Evolutionary conservation across 2,797 vertebrate genomes (phyloP).

Genomic region (Dallia pectoralis): DNA sequence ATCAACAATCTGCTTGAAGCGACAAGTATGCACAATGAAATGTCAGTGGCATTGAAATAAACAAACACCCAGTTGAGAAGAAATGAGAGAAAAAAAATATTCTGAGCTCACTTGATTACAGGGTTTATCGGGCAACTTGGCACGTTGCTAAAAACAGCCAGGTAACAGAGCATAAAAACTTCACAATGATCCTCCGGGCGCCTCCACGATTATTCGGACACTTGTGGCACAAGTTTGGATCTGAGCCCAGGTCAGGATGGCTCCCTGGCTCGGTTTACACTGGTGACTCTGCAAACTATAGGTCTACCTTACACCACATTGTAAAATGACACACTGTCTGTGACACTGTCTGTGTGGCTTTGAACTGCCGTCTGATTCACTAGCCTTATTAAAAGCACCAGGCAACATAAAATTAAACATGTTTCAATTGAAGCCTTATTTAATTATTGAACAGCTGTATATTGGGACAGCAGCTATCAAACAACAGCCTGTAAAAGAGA

Average conservation of each 20-base stretch:
- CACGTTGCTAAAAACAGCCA: conserved; percentile 10
- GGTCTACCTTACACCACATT: conserved; percentile 4
- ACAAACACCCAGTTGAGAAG: neutral
- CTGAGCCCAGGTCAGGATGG: conserved; percentile 4
- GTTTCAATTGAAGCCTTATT: neutral
- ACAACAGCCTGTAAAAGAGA: neutral
- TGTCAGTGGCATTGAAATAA: neutral
- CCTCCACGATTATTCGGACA: conserved; percentile 1
- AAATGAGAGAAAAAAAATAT: neutral
- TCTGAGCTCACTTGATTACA: conserved; percentile 26
- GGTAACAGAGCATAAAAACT: conserved; percentile 12
- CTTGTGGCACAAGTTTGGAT: conserved; percentile 2
- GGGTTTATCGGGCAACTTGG: conserved; percentile 16
- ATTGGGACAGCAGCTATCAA: neutral
- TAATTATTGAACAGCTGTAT: neutral
- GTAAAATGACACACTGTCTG: neutral
- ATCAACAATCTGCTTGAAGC: neutral
- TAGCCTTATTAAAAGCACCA: neutral
- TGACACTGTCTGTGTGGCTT: neutral
- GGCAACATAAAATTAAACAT: neutral
- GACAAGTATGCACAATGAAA: neutral
- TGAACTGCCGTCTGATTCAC: neutral
- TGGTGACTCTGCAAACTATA: neutral
- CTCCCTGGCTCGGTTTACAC: neutral
- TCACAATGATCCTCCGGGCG: conserved; percentile 15